Evolutionary conservation across 2,113 vertebrate species (phyloP).

Genomic region (Oreochromis tanganicae): DNA sequence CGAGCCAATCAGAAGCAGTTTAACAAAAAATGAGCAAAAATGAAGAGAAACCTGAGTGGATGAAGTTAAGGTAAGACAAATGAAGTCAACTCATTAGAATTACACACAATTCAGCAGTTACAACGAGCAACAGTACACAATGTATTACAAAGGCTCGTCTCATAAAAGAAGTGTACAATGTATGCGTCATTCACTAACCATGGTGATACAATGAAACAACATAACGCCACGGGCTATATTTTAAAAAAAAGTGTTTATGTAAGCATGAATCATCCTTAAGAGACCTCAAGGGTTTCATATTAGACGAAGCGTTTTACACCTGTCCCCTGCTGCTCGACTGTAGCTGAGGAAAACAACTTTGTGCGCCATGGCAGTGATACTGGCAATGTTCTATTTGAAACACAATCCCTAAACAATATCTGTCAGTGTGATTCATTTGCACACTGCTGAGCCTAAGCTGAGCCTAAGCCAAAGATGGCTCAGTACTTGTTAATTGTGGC

Average conservation of each 20-base stretch:
- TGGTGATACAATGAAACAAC: conserved; percentile 29
- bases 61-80: background rate
- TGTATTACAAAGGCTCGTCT: background rate
- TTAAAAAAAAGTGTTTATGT: conserved; percentile 33
- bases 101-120: background rate
- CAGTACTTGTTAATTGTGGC: conserved; percentile 39
- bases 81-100: background rate
- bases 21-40: background rate
- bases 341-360: conserved; percentile 14
- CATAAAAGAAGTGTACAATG: background rate
- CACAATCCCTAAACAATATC: conserved; percentile 32
- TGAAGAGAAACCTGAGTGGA: background rate
- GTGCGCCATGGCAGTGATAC: conserved; percentile 9
- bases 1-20: background rate
- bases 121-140: background rate
- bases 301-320: conserved; percentile 40
- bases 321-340: conserved; percentile 27
- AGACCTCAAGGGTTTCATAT: conserved; percentile 40
- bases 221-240: background rate
- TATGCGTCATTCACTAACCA: conserved; percentile 14
- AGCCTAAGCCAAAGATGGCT: conserved; percentile 29
- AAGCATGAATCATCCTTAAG: conserved; percentile 30
- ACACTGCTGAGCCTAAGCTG: conserved; percentile 1
- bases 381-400: conserved; percentile 11
- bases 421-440: conserved; percentile 32